Evolutionary conservation across 1,140 invertebrate genomes (phyloP), one percentile per base, ranked within the genome.

Genomic region (Leguminivora glycinivorella): DNA sequence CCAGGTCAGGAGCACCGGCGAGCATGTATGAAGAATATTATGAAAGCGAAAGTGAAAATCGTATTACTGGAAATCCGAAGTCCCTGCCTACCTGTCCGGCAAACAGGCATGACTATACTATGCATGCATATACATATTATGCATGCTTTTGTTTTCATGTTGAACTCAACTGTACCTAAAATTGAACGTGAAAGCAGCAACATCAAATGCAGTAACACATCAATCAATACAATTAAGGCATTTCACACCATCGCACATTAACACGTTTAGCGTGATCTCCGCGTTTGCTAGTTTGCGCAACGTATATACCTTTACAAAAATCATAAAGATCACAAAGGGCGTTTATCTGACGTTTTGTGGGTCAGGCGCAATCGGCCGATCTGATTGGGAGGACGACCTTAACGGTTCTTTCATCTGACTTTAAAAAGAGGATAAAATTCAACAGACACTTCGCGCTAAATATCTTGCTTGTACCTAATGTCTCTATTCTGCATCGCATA

Each of bases 201-300:
- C 43, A 68, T 66, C 60, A 73, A 38, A 72, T 69, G 63, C 78
- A 67, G 74, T 72, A 75, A 73, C 75, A 77, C 73, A 80, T 83
- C 83, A 84, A 84, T 84, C 83, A 79, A 76, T 52, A 70, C 78
- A 83, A 84, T 84, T 84, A 83, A 74, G 58, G 17, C 19, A n/a
- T 52, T 52, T 60, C 74, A 81, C 77, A 80, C 81, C 76, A 84
- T 73, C 78, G 79, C 79, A 75, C 70, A 77, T 84, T 84, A 83
- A 83, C 81, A 82, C 78, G 76, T 83, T 76, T 80, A 73, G 74
- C 75, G 75, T 74, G 78, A 81, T 81, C 75, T 73, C 74, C 67
- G 56, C 72, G 73, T 80, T 81, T 73, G 79, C 73, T 74, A 34
- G 17, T 63, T 24, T 83, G 73, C 79, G 76, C 68, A 81, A 83